These are phyloP conservation scores for Acrossocheilus fasciatus DNA, from an alignment of 2,797 vertebrate species.

Conservation along the genomic window DNA sequence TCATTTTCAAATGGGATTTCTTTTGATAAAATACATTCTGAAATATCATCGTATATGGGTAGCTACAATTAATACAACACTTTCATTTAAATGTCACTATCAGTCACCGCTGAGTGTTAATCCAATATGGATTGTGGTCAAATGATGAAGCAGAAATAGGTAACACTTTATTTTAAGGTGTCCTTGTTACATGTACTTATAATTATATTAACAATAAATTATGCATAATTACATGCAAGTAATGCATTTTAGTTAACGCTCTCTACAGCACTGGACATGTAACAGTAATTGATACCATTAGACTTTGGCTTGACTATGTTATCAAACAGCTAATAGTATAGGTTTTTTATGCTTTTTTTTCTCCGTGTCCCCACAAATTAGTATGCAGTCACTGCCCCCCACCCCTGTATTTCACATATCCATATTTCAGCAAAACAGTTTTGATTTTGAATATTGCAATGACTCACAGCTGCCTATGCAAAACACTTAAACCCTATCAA, in stretches of 20 bases:
- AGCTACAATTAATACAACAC: neutral
- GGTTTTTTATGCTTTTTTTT: too few species aligned
- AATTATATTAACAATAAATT: neutral
- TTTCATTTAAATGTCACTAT: neutral
- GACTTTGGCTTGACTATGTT: neutral
- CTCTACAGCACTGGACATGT: neutral
- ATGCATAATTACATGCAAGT: neutral
- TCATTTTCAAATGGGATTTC: neutral
- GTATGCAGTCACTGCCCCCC: neutral
- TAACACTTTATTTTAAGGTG: neutral
- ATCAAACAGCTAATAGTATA: neutral
- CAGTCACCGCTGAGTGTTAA: neutral
- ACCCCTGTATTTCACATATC: neutral
- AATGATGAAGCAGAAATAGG: too few species aligned
- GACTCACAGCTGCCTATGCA: neutral
- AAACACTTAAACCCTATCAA: neutral
- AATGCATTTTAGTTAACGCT: neutral
- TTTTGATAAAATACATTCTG: too few species aligned
- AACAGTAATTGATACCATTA: neutral
- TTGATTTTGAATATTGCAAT: neutral
- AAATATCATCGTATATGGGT: too few species aligned
- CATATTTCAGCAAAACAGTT: conserved; percentile 1
- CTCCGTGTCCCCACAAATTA: neutral
- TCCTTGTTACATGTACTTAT: neutral
- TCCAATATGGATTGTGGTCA: too few species aligned